Base-by-base conservation (phyloP, 2,888 invertebrate genomes). In the Himalopsyche tibetana region DNA sequence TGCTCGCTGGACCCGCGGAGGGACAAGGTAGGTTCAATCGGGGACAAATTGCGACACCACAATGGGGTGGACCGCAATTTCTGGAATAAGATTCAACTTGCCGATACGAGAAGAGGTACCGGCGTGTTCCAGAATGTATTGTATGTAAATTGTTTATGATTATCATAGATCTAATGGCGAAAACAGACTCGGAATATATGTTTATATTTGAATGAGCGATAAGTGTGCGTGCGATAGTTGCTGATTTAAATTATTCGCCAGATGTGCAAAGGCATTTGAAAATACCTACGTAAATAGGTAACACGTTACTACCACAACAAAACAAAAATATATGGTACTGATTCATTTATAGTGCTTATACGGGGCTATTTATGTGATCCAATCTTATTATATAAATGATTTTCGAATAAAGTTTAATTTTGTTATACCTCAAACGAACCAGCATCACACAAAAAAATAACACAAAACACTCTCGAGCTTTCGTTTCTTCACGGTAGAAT, bases 121-220 rank as follows among this genome's bases (percentile, higher is more conserved):
- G 28, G 28, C 82, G 82, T 56, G 63, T 82, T 82, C 81, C 86
- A 69, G 86, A 83, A 86, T 84, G 84, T 86, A 87, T 87, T 87
- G 87, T 87, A 86, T 87, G 87, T 79, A 84, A 87, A 87, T 87
- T 84, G 80, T 85, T 55, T 87, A 87, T 86, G 87, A 87, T 87
- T 87, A 87, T 87, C 87, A 81, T 82, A 51, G 56, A 86, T 87
- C 86, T 86, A 80, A 83, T 85, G 86, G 84, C 83, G 83, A 28
- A 63, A 85, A 56, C 82, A 28, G 40, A 82, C 84, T 40, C 42
- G 40, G 42, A 80, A 80, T 80, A 80, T 15, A 51, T 51, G 51
- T 51, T 8, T 51, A 55, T 74, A 56, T 28, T 19, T 19, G 38
- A 69, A 84, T 55, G 80, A 36, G 80, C 28, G 84, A 19, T 51